phyloP scores from a whole-genome alignment of 2,888 invertebrate species.

The Phaedon cochleariae region DNA sequence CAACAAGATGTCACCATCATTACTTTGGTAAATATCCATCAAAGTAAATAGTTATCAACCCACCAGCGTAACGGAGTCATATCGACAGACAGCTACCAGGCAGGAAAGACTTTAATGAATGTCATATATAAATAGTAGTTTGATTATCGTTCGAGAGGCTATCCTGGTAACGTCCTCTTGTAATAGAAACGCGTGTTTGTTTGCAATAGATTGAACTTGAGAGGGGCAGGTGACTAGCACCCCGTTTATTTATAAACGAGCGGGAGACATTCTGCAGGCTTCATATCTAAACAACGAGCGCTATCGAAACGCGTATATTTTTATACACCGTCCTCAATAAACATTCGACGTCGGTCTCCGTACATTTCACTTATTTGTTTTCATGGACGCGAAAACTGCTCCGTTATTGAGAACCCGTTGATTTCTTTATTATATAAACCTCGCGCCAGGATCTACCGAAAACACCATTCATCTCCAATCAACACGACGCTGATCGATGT shows the following conservation, averaged over 20 bases:
- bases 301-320: constrained; percentile 58
- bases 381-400: constrained; percentile 37
- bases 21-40: constrained; percentile 40
- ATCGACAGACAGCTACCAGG: constrained; percentile 44
- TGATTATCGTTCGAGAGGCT: constrained; percentile 45
- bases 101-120: constrained; percentile 49
- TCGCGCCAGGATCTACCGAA: constrained; percentile 18
- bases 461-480: constrained; percentile 3
- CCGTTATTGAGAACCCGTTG: constrained; percentile 36
- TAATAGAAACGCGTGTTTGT: constrained; percentile 51
- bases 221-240: constrained; percentile 57
- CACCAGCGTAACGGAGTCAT: constrained; percentile 22
- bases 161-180: constrained; percentile 49
- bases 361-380: constrained; percentile 49
- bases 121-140: constrained; percentile 51
- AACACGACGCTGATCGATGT: constrained; percentile 14
- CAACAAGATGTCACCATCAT: constrained; percentile 45
- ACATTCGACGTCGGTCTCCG: constrained; percentile 52
- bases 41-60: constrained; percentile 47
- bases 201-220: constrained; percentile 54
- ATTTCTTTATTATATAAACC: constrained; percentile 38
- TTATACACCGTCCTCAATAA: constrained; percentile 56
- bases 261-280: constrained; percentile 59
- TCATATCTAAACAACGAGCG: constrained; percentile 56
- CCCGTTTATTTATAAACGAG: constrained; percentile 59